Conservation (phyloP, 2,797 vertebrate genomes). For the Florisuga fusca region DNA sequence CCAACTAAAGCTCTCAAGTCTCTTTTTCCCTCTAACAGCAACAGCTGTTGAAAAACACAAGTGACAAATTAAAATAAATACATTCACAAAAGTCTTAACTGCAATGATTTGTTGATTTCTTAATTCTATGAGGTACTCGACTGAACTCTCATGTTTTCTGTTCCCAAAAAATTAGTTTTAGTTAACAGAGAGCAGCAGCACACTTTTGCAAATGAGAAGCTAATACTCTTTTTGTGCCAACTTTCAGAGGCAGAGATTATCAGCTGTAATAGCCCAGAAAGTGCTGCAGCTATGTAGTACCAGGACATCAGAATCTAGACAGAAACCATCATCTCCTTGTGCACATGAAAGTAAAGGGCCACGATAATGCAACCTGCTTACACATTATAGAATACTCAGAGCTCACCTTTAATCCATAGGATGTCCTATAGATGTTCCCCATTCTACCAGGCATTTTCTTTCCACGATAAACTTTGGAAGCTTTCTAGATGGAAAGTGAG, state of each 20-base stretch:
- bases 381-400: neutral
- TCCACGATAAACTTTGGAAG: slow-evolving; percentile 91
- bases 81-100: neutral
- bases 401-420: slow-evolving; percentile 88
- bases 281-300: neutral
- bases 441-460: slow-evolving; percentile 95
- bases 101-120: neutral
- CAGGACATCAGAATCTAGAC: neutral
- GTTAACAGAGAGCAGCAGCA: neutral
- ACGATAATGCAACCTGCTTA: neutral
- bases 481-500: slow-evolving; percentile 80
- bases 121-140: neutral
- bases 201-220: neutral
- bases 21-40: neutral
- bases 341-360: neutral
- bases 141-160: neutral
- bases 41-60: neutral
- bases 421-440: slow-evolving; percentile 88
- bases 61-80: neutral
- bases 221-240: neutral
- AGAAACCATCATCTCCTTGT: neutral
- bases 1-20: neutral
- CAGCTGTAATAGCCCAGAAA: neutral
- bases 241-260: neutral
- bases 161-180: neutral